phyloP scores from a whole-genome alignment of 2,797 vertebrate species.

The Centropyge bicolor region DNA sequence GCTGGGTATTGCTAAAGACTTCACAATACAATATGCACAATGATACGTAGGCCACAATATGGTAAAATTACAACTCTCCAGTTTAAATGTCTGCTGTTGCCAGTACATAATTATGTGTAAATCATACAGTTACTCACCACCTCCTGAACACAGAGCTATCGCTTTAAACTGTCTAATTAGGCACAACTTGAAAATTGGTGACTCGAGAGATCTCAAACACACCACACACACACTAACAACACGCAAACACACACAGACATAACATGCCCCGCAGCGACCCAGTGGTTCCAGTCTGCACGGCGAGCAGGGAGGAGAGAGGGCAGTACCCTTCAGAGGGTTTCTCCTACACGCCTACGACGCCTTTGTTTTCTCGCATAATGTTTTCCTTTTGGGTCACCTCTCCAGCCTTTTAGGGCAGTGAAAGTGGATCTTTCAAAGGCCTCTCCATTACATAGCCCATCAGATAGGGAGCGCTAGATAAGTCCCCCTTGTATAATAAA shows the following conservation, averaged over 20 bases:
- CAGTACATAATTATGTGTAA: slow-evolving; percentile 58
- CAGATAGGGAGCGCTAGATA: slow-evolving; percentile 83
- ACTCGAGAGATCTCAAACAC: slow-evolving; percentile 48
- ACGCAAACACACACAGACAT: slow-evolving; percentile 25
- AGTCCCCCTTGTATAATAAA: slow-evolving; percentile 86
- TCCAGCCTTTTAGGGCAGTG: slow-evolving; percentile 84
- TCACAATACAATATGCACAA: slow-evolving; percentile 46
- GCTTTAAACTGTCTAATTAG: slow-evolving; percentile 60
- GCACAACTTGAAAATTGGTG: slow-evolving; percentile 47
- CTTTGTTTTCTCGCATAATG: slow-evolving; percentile 85
- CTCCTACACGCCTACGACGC: slow-evolving; percentile 72
- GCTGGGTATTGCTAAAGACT: slow-evolving; percentile 37
- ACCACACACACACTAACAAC: slow-evolving; percentile 34
- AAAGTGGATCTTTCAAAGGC: slow-evolving; percentile 82
- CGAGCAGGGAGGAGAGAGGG: slow-evolving; percentile 58
- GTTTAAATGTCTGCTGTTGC: slow-evolving; percentile 42
- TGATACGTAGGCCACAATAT: slow-evolving; percentile 34
- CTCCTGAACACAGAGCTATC: slow-evolving; percentile 40
- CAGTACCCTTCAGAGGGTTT: slow-evolving; percentile 71
- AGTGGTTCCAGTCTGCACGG: slow-evolving; percentile 58
- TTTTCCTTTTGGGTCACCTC: slow-evolving; percentile 87
- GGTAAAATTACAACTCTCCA: slow-evolving; percentile 49
- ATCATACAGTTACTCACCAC: slow-evolving; percentile 48
- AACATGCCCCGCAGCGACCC: slow-evolving; percentile 39
- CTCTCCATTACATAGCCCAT: slow-evolving; percentile 86